Conservation (phyloP, 2,113 vertebrate species). For the Galbula dea region DNA sequence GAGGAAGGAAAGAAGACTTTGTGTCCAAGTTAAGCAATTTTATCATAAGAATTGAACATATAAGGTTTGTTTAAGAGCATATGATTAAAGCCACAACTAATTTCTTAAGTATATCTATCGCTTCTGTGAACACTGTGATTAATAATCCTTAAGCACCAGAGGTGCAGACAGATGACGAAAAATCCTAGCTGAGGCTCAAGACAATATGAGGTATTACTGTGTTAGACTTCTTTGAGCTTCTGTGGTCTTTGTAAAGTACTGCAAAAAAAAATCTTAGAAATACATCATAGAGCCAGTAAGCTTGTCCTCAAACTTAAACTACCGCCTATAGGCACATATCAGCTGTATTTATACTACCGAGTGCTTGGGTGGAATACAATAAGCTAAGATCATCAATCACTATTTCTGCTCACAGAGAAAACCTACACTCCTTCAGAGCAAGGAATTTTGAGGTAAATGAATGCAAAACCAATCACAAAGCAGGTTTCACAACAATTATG, state of each 20-base stretch:
- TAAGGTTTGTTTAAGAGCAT: background rate
- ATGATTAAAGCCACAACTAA: background rate
- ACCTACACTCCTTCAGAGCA: background rate
- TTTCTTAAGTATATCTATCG: background rate
- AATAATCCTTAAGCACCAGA: background rate
- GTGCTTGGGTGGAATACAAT: fast-evolving
- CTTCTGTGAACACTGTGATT: background rate
- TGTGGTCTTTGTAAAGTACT: background rate
- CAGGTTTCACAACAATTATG: background rate
- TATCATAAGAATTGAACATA: background rate
- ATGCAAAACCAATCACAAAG: background rate
- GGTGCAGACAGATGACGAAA: background rate
- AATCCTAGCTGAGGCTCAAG: background rate
- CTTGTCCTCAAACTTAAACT: background rate
- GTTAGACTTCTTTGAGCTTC: background rate
- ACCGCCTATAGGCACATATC: background rate
- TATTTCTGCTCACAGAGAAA: background rate
- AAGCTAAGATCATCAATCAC: background rate
- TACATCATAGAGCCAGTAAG: background rate
- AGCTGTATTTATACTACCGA: background rate
- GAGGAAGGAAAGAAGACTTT: background rate
- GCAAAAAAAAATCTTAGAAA: background rate
- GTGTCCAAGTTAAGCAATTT: background rate
- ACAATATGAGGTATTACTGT: background rate
- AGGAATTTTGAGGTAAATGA: background rate